Percentiles rank a stretch among this genome's conserved stretches.
These are phyloP conservation scores for Schrankia costaestrigalis DNA, from an alignment of 2,888 invertebrate genomes.

Conservation along the genomic window DNA sequence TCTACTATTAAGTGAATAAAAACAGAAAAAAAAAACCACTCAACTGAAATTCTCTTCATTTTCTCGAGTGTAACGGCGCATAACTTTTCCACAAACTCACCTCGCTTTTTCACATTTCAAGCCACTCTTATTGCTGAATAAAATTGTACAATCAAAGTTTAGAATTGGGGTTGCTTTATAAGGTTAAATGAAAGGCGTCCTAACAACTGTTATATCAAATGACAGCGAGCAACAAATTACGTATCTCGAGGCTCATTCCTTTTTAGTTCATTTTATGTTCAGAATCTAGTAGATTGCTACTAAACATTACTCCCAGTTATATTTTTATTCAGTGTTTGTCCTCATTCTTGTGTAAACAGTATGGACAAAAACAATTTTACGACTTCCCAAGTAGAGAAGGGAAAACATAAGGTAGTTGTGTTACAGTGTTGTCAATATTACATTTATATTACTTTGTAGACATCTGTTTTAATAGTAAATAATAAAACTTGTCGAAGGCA, in stretches of 20 bases:
- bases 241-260: conserved; percentile 24
- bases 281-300: conserved; percentile 38
- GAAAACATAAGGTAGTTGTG: conserved; percentile 19
- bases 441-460: conserved; percentile 32
- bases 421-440: conserved; percentile 23
- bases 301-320: conserved; percentile 31
- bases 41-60: conserved; percentile 8
- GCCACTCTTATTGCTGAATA: conserved; percentile 33
- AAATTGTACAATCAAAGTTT: conserved; percentile 44
- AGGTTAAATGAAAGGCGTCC: conserved; percentile 33
- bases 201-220: conserved; percentile 29
- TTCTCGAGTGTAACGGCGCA: conserved; percentile 12
- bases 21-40: too few relatives aligned
- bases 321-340: conserved; percentile 29
- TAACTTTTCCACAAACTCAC: conserved; percentile 19
- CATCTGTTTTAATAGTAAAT: conserved; percentile 26
- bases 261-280: conserved; percentile 37
- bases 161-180: conserved; percentile 43
- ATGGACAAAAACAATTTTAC: conserved; percentile 38
- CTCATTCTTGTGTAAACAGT: conserved; percentile 23
- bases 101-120: conserved; percentile 27
- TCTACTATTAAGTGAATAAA: too few relatives aligned
- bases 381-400: conserved; percentile 34
- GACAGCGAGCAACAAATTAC: conserved; percentile 33
- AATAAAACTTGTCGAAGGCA: conserved; percentile 43